phyloP scores from a whole-genome alignment of 2,888 invertebrate species.

The Bombyx huttoni region DNA sequence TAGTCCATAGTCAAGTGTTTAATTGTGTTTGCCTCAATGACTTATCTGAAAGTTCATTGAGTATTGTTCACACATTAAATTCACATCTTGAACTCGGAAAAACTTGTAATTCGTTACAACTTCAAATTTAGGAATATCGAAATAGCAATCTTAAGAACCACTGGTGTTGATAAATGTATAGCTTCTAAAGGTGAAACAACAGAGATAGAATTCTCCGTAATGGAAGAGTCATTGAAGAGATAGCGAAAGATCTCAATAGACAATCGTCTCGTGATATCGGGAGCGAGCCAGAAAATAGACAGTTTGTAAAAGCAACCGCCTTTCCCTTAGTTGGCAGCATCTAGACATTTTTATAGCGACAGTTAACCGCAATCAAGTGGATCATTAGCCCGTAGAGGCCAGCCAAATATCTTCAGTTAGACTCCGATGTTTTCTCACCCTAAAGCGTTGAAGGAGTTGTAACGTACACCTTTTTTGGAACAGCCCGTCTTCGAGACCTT shows the following conservation, averaged over 20 bases:
- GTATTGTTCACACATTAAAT: too few species aligned
- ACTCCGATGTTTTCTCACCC: conserved; percentile 54
- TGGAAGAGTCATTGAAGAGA: not conserved
- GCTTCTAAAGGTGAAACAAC: too few species aligned
- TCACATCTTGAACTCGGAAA: too few species aligned
- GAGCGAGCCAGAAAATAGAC: conserved; percentile 9
- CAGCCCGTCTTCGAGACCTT: conserved; percentile 23
- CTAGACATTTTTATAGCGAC: conserved; percentile 65
- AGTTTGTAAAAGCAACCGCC: conserved; percentile 39
- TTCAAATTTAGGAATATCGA: too few species aligned
- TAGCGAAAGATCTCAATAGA: conserved; percentile 38
- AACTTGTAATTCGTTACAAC: too few species aligned
- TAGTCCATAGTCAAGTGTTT: too few species aligned
- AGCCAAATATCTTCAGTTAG: conserved; percentile 65
- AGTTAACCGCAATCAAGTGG: conserved; percentile 69
- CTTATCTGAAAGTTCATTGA: too few species aligned
- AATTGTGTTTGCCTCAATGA: too few species aligned
- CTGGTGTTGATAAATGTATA: too few species aligned
- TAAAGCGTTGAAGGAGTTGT: conserved; percentile 39
- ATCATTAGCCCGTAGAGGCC: conserved; percentile 68
- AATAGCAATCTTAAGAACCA: too few species aligned
- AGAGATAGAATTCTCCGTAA: too few species aligned
- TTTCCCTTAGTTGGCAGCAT: conserved; percentile 67
- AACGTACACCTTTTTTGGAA: conserved; percentile 51
- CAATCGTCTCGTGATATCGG: conserved; percentile 62